A percentile compares a stretch with the other conserved stretches of the same genome.
Evolutionary conservation across 92 coral and sea anemone species (phyloP).

Genomic region (Nematostella vectensis): DNA sequence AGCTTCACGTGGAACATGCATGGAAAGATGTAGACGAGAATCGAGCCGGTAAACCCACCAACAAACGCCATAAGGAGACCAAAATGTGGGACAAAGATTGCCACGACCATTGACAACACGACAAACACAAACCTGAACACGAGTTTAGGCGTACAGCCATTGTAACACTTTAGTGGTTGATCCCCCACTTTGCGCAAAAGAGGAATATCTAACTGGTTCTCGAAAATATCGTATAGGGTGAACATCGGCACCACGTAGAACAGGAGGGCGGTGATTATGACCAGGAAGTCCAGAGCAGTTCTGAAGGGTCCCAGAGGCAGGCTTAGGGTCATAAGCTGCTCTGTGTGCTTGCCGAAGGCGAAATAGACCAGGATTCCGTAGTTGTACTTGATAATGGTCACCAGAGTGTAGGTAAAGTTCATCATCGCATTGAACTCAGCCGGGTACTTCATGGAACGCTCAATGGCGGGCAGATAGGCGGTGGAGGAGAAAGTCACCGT

Average conservation of each 20-base stretch:
- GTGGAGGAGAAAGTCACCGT: constrained; percentile 75
- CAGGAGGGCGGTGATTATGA: constrained; percentile 64
- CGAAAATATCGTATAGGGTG: constrained; percentile 78
- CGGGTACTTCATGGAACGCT: constrained; percentile 69
- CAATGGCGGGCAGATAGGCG: constrained; percentile 79
- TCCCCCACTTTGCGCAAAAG: constrained; percentile 54
- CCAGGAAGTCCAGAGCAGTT: constrained; percentile 53
- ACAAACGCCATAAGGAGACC: constrained; percentile 86
- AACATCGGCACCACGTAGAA: constrained; percentile 87
- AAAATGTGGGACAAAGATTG: constrained; percentile 83
- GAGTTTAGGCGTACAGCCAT: constrained; percentile 47
- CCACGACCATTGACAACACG: constrained; percentile 67
- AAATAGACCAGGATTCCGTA: constrained; percentile 81
- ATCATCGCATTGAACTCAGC: constrained; percentile 90
- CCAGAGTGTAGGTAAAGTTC: constrained; percentile 82
- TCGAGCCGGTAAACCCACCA: constrained; percentile 85
- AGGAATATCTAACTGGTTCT: constrained; percentile 73
- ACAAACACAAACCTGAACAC: constrained; percentile 58
- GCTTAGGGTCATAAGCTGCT: constrained; percentile 81
- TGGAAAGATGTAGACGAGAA: constrained; percentile 71
- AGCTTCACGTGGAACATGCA: constrained; percentile 79
- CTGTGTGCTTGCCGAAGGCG: constrained; percentile 79
- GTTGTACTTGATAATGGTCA: constrained; percentile 79
- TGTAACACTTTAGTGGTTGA: constrained; percentile 49
- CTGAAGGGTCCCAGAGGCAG: constrained; percentile 77